Base-by-base conservation (phyloP, 2,888 invertebrate species). In the Eutolmus rufibarbis region DNA sequence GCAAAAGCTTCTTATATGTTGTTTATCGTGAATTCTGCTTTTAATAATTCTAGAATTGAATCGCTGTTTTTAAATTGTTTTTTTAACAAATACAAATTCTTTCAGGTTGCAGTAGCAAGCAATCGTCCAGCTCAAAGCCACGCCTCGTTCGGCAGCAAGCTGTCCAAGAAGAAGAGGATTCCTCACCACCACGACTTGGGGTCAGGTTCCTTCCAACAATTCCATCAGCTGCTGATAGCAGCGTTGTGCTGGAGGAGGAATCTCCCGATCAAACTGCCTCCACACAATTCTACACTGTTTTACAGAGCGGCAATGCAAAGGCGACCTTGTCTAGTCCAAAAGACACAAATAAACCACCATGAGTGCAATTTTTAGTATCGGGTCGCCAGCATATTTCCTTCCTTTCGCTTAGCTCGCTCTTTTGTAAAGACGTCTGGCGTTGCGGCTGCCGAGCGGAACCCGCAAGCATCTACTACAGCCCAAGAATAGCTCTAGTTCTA, bases 81-180 rank as follows among this genome's bases (percentile, higher is more conserved):
- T 2, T n/a, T 86, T 57, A 81, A 82, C 4, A 34, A 34, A 34
- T 34, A 34, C 34, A 87, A 37, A 87, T 14, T 7, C 37, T 88
- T 88, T 2, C 85, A 92, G 92, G 91, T 16, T 92, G 94, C 89
- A 91, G 90, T 88, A 91, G 90, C 85, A 92, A 92, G 86, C 89
- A 90, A 19, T 88, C 87, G 74, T 89, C 90, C 12, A 89, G 89
- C 0, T 91, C 94, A 86, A 96, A 96, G 91, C 97, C 96, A 8
- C 94, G 96, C 31, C 93, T 97, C 84, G 96, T 96, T 66, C 94
- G 97, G 8, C 97, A 97, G 92, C 95, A 95, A 90, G 97, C 97
- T 16, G 94, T 97, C 88, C 95, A 95, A 90, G 96, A 96, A 90
- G 97, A 97, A 89, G 96, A 96, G 91, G 94, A 95, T 78, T 92